These are phyloP conservation scores for Illadopsis cleaveri DNA, from an alignment of 2,113 vertebrate species.

Conservation along the genomic window DNA sequence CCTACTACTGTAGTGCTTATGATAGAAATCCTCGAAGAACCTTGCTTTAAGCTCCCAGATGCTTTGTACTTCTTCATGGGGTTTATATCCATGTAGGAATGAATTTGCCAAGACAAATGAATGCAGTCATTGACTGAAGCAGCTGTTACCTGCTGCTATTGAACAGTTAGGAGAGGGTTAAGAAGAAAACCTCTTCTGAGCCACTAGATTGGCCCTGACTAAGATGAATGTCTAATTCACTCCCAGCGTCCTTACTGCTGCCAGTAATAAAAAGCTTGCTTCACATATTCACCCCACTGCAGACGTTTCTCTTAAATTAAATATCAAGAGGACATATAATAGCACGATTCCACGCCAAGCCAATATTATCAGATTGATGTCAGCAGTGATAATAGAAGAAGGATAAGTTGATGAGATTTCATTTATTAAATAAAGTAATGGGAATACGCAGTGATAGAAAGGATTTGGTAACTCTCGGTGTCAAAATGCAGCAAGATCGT, in stretches of 20 bases:
- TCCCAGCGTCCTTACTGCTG: conserved; percentile 72
- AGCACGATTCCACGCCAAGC: conserved; percentile 71
- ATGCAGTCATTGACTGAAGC: conserved; percentile 57
- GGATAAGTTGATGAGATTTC: conserved; percentile 79
- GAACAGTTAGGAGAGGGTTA: conserved; percentile 64
- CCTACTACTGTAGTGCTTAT: not conserved
- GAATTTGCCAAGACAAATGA: conserved; percentile 49
- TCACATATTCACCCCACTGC: conserved; percentile 71
- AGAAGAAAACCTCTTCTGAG: conserved; percentile 64
- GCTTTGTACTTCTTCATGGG: not conserved
- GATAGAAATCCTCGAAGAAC: not conserved
- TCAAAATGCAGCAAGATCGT: not conserved
- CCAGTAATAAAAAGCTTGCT: conserved; percentile 81
- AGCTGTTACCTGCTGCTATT: conserved; percentile 34
- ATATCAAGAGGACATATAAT: conserved; percentile 76
- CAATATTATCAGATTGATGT: conserved; percentile 83
- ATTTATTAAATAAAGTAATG: conserved; percentile 76
- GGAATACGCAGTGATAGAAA: conserved; percentile 23
- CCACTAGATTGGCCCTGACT: conserved; percentile 73
- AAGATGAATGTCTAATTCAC: conserved; percentile 81
- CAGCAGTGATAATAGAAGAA: conserved; percentile 77
- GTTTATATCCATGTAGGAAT: conserved; percentile 38
- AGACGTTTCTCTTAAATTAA: conserved; percentile 78
- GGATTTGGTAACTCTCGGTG: conserved; percentile 43
- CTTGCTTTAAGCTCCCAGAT: conserved; percentile 35